Percentiles rank a stretch among this genome's conserved stretches.
Conservation (phyloP, 1,140 invertebrate genomes). For the Drosophila setifemur region DNA sequence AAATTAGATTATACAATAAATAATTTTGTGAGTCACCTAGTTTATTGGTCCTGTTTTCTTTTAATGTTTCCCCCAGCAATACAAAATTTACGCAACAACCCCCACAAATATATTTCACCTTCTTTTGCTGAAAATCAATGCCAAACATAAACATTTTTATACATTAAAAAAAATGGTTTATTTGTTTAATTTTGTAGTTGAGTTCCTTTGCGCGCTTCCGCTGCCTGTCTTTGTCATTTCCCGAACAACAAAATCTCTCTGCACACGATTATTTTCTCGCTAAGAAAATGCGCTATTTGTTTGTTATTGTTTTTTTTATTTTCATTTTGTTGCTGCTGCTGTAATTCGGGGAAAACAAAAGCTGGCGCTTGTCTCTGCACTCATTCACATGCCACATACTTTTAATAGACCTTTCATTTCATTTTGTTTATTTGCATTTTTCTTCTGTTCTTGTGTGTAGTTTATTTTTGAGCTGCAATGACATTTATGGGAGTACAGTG, state of each 20-base stretch:
- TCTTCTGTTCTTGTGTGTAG: background rate
- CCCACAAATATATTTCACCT: constrained; percentile 19
- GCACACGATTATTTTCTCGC: constrained; percentile 39
- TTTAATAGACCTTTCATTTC: constrained; percentile 30
- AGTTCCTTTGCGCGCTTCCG: constrained; percentile 33
- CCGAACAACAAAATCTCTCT: constrained; percentile 13
- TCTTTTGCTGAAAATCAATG: constrained; percentile 5
- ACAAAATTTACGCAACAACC: background rate
- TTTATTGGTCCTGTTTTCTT: no score
- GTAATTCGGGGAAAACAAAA: constrained; percentile 31
- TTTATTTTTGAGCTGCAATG: constrained; percentile 41
- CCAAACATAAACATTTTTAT: background rate
- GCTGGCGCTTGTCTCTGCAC: constrained; percentile 33
- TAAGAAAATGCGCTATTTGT: constrained; percentile 37
- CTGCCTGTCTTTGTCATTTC: constrained; percentile 40
- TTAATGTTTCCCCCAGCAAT: no score
- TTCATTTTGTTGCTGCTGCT: background rate
- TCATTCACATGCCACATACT: constrained; percentile 37
- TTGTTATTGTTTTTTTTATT: constrained; percentile 25
- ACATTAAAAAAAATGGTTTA: constrained; percentile 30
- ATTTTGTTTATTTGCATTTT: constrained; percentile 21
- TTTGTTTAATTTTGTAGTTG: constrained; percentile 32
- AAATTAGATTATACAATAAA: background rate
- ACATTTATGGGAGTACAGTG: constrained; percentile 18
- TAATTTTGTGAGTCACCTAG: no score